phyloP scores from a whole-genome alignment of 2,797 vertebrate species.

The Macroramphosus scolopax region DNA sequence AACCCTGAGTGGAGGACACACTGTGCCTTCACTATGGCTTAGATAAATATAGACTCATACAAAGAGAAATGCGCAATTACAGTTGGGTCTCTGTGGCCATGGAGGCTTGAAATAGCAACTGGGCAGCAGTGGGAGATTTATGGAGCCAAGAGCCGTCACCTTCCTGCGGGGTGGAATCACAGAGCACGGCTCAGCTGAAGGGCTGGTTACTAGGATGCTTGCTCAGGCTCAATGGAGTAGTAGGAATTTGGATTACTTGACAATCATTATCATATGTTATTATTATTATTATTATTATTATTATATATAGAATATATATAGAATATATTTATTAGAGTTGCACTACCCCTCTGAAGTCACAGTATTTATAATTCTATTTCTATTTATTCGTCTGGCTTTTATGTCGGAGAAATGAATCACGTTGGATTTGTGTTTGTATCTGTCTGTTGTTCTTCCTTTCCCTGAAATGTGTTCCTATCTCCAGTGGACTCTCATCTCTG shows the following conservation, averaged over 20 bases:
- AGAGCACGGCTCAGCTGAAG: conserved; percentile 12
- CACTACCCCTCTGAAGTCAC: conserved; percentile 19
- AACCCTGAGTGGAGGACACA: conserved; percentile 53
- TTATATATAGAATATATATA: too few species aligned
- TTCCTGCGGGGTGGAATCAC: conserved; percentile 43
- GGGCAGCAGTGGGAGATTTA: conserved; percentile 45
- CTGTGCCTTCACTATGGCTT: conserved; percentile 17
- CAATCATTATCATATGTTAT: conserved; percentile 5
- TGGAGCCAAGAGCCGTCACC: conserved; percentile 40
- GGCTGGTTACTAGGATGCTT: conserved; percentile 15
- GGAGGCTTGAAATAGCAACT: conserved; percentile 48
- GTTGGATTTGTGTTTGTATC: conserved; percentile 52
- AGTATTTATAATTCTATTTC: conserved; percentile 64
- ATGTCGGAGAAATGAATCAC: conserved; percentile 70
- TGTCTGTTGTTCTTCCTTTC: conserved; percentile 44
- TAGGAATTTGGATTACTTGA: too few species aligned
- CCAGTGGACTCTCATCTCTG: conserved; percentile 38
- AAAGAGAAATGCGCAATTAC: conserved; percentile 44
- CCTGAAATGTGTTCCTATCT: conserved; percentile 26
- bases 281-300: too few species aligned
- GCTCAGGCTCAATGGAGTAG: too few species aligned
- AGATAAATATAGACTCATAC: conserved; percentile 54
- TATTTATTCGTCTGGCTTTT: conserved; percentile 66
- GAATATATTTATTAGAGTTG: too few species aligned
- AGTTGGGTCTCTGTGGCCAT: conserved; percentile 34